Percentiles rank a stretch among this genome's conserved stretches.
These are phyloP conservation scores for Coleophora flavipennella DNA, from an alignment of 2,888 invertebrate species.

Conservation along the genomic window DNA sequence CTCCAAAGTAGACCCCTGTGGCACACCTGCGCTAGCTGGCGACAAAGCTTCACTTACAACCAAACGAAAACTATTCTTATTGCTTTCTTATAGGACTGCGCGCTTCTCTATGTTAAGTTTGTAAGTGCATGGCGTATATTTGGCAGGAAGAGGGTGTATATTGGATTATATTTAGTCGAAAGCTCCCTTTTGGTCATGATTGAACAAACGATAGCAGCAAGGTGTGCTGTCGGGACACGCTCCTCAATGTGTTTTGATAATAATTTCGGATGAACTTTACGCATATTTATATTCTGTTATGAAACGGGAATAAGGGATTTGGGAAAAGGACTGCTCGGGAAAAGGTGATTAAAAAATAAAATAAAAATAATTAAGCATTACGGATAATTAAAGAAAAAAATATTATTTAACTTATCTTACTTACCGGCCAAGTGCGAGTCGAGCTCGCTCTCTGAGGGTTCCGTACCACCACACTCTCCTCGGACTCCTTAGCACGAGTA, in stretches of 20 bases:
- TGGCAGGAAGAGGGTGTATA: constrained; percentile 71
- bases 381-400: no score
- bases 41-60: constrained; percentile 16
- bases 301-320: no score
- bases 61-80: constrained; percentile 28
- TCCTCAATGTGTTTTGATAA: constrained; percentile 23
- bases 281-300: constrained; percentile 7
- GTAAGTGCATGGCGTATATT: constrained; percentile 50
- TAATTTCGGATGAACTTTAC: constrained; percentile 18
- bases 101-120: constrained; percentile 19
- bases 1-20: constrained; percentile 50
- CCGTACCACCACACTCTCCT: no score
- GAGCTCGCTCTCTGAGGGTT: no score
- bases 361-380: no score
- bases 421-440: no score
- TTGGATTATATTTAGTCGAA: constrained; percentile 69
- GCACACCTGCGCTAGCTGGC: constrained; percentile 57
- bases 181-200: constrained; percentile 59
- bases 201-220: constrained; percentile 64
- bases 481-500: no score
- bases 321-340: no score
- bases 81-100: constrained; percentile 22
- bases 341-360: no score
- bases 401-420: no score
- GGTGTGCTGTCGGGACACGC: constrained; percentile 50